These are phyloP conservation scores for Epicauta chinensis DNA, from an alignment of 1,140 invertebrate species.

Conservation along the genomic window DNA sequence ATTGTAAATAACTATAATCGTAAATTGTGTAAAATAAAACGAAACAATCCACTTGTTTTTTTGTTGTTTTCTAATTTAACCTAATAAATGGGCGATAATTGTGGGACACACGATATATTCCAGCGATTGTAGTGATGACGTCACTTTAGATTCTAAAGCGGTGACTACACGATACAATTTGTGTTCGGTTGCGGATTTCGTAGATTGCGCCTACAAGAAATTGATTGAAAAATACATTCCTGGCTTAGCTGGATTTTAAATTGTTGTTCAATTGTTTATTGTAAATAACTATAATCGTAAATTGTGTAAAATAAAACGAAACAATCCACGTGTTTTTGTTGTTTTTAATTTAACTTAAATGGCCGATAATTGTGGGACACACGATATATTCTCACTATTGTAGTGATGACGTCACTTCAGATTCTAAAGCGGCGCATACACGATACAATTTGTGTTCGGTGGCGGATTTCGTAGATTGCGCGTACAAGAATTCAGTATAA, in stretches of 20 bases:
- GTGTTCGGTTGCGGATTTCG: conserved; percentile 86
- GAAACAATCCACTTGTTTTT: too few species aligned
- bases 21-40: too few species aligned
- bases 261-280: not conserved
- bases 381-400: too few species aligned
- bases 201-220: conserved; percentile 79
- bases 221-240: conserved; percentile 93
- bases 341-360: conserved; percentile 1
- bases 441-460: conserved; percentile 92
- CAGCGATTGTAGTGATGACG: too few species aligned
- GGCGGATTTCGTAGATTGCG: conserved; percentile 77
- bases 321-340: too few species aligned
- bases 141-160: too few species aligned
- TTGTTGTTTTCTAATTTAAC: conserved; percentile 10
- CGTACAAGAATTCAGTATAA: conserved; percentile 91
- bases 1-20: too few species aligned
- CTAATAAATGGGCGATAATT: not conserved
- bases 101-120: too few species aligned
- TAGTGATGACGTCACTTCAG: too few species aligned
- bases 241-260: conserved; percentile 63
- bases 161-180: conserved; percentile 87
- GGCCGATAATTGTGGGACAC: not conserved
- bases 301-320: too few species aligned
- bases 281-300: too few species aligned
- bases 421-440: too few species aligned